Base-by-base conservation (phyloP, 2,888 invertebrate genomes). In the Leucophenga montana region DNA sequence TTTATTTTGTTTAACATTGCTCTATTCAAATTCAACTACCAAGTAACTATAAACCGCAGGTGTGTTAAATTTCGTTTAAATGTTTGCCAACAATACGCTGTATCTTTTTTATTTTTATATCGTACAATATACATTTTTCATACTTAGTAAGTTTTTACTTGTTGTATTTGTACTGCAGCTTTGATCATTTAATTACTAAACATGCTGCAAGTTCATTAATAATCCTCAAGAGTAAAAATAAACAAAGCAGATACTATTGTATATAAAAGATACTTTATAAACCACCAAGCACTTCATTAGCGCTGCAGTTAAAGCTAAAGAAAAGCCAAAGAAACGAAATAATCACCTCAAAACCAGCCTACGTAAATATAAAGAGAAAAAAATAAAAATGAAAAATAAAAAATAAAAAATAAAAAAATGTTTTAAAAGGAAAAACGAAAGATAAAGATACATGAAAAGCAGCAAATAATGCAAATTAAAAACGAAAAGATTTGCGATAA, bases 391-490 rank as follows among this genome's bases (percentile, higher is more conserved):
- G 14, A n/a, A 62, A 16, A 53, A 16, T 0, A 20, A 66, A 65
- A 33, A 6, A 50, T 2, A n/a, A 31, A 22, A 70, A 61, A 20
- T 46, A 65, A 44, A 14, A 53, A 16, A 44, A 33, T 33, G n/a
- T n/a, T n/a, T 8, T 16, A 56, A 67, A 14, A 27, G 27, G 20
- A 67, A 67, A 44, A 1, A 59, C 9, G 14, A 48, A n/a, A 71
- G 64, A 22, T 46, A 54, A 27, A 46, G 46, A 14, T 46, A 20
- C 61, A 61, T 61, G 44, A n/a, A 53, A 57, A 70, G n/a, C n/a
- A 66, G 46, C 70, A 70, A 71, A 74, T 78, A 78, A 77, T 77
- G 74, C 78, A 77, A 78, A 77, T 78, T 69, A 77, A 76, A 72
- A 74, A 71, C 68, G 76, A 69, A 68, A 73, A 69, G 71, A 70